These are phyloP conservation scores for Hirtodrosophila duncani DNA, from an alignment of 2,888 invertebrate genomes.

Conservation along the genomic window DNA sequence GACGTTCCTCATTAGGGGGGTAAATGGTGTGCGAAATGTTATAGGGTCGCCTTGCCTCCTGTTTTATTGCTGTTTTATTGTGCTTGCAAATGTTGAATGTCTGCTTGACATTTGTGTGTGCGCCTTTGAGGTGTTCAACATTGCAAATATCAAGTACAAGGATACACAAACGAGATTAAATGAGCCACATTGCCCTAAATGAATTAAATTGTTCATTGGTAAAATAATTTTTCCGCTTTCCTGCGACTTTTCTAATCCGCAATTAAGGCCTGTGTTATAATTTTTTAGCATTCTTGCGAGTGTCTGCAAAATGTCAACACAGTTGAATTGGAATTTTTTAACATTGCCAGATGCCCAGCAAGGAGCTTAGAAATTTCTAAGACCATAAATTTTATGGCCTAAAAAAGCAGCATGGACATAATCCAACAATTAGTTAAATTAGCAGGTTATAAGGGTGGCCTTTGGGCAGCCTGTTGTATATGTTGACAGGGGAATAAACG, in stretches of 20 bases:
- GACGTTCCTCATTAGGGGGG: slow-evolving; percentile 33
- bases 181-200: too few relatives aligned
- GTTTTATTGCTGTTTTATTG: slow-evolving; percentile 14
- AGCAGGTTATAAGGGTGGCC: slow-evolving; percentile 29
- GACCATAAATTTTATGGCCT: slow-evolving; percentile 54
- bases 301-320: slow-evolving; percentile 52
- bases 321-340: slow-evolving; percentile 16
- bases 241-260: slow-evolving; percentile 47
- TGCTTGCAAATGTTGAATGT: slow-evolving; percentile 43
- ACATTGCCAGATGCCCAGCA: slow-evolving; percentile 51
- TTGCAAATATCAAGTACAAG: too few relatives aligned
- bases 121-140: too few relatives aligned
- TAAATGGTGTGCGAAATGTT: slow-evolving; percentile 31
- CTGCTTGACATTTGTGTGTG: slow-evolving; percentile 43
- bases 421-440: slow-evolving; percentile 63
- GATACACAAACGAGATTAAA: too few relatives aligned
- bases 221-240: slow-evolving; percentile 3
- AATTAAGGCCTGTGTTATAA: slow-evolving; percentile 34
- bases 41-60: neutral
- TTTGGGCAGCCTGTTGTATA: neutral
- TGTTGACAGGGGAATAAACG: neutral
- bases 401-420: slow-evolving; percentile 41
- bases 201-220: slow-evolving; percentile 15
- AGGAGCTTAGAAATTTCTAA: slow-evolving; percentile 11
- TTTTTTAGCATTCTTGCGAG: slow-evolving; percentile 29